Percentiles rank a stretch among this genome's conserved stretches.
Conservation (phyloP, 1,140 invertebrate species). For the Lordiphosa stackelbergi region DNA sequence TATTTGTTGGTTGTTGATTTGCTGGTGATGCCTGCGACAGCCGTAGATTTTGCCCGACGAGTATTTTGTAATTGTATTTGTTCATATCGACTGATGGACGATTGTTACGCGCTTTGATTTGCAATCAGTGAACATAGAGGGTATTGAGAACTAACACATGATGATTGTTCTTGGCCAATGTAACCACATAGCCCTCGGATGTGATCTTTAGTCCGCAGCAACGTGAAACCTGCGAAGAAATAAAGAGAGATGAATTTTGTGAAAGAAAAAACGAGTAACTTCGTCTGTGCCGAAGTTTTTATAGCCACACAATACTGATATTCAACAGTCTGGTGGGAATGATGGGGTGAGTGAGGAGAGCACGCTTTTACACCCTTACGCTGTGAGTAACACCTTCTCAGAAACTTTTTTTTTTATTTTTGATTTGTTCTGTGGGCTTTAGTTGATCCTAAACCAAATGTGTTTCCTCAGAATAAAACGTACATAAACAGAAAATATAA, state of each 20-base stretch:
- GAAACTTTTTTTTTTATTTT: too few species aligned
- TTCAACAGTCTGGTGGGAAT: too few species aligned
- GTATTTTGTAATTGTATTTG: conserved; percentile 69
- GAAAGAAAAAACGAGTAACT: not conserved
- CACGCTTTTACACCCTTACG: too few species aligned
- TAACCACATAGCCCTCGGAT: conserved; percentile 96
- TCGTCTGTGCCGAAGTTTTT: too few species aligned
- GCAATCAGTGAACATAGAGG: conserved; percentile 90
- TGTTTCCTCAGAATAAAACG: too few species aligned
- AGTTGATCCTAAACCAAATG: too few species aligned
- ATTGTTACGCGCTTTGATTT: conserved; percentile 72
- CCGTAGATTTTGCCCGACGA: conserved; percentile 60
- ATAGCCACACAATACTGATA: too few species aligned
- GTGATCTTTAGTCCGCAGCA: conserved; percentile 98
- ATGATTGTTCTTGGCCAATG: conserved; percentile 98
- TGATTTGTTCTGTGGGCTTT: too few species aligned
- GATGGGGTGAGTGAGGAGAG: too few species aligned
- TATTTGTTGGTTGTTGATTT: conserved; percentile 15
- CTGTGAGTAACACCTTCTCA: too few species aligned
- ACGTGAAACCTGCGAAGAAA: conserved; percentile 88
- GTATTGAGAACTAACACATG: conserved; percentile 97
- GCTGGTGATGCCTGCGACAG: conserved; percentile 43
- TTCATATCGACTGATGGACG: conserved; percentile 65
- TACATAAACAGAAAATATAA: too few species aligned
- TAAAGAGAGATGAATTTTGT: conserved; percentile 7